Conservation (phyloP, 2,888 invertebrate species). For the Drosophila paranaensis region DNA sequence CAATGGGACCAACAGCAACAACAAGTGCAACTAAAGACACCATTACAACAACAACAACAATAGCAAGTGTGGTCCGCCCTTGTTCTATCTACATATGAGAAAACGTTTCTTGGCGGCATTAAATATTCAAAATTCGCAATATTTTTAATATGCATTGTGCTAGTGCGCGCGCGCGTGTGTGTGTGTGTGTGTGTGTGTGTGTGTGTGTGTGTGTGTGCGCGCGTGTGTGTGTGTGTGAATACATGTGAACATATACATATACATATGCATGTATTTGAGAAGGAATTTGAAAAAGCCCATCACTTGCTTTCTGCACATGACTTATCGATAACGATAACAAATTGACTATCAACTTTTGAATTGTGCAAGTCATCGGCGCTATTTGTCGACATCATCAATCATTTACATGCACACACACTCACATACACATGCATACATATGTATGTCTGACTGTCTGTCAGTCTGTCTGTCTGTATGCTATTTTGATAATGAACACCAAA, state of each 20-base stretch:
- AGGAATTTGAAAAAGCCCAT: slow-evolving; percentile 9
- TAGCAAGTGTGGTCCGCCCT: slow-evolving; percentile 45
- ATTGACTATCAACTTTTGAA: slow-evolving; percentile 2
- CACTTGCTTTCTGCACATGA: slow-evolving; percentile 17
- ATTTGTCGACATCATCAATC: neutral
- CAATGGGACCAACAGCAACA: slow-evolving; percentile 48
- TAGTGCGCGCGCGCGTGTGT: neutral
- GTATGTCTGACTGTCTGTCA: neutral
- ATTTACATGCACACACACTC: neutral
- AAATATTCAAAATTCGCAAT: slow-evolving; percentile 52
- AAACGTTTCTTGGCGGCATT: slow-evolving; percentile 32
- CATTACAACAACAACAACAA: slow-evolving; percentile 37
- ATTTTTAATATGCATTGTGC: slow-evolving; percentile 45
- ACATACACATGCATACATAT: neutral
- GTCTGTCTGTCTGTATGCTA: neutral
- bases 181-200: neutral
- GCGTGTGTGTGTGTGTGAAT: neutral
- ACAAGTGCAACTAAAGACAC: slow-evolving; percentile 27
- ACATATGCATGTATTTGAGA: neutral
- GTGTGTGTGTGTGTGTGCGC: neutral
- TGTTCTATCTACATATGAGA: slow-evolving; percentile 37
- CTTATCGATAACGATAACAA: slow-evolving; percentile 34
- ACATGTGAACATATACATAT: slow-evolving; percentile 8
- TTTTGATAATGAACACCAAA: slow-evolving; percentile 3
- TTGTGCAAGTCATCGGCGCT: slow-evolving; percentile 22